These are phyloP conservation scores for Sminthurides bifidus DNA, from an alignment of 1,140 invertebrate genomes.

Conservation along the genomic window DNA sequence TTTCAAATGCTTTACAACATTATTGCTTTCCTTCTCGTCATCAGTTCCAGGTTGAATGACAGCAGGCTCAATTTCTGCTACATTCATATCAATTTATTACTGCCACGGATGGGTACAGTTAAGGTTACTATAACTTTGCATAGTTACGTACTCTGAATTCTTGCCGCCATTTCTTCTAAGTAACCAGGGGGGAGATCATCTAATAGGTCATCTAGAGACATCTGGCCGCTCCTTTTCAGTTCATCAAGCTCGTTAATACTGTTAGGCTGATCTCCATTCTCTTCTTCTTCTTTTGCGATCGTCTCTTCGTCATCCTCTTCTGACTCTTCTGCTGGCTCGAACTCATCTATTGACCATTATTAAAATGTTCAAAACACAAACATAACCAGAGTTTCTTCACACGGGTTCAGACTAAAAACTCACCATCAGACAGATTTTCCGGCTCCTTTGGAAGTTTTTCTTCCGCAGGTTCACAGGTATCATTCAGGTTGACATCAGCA, in stretches of 20 bases:
- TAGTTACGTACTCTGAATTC: background rate
- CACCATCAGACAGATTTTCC: conserved; percentile 40
- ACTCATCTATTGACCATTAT: conserved; percentile 51
- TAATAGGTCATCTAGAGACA: conserved; percentile 65
- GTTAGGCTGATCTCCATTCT: conserved; percentile 48
- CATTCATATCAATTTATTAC: no score
- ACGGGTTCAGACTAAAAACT: conserved; percentile 25
- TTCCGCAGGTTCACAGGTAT: background rate
- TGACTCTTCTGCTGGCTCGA: conserved; percentile 61
- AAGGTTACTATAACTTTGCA: no score
- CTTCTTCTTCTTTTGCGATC: conserved; percentile 75
- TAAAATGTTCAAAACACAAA: background rate
- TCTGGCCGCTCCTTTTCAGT: conserved; percentile 4
- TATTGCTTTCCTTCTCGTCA: no score
- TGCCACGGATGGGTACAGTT: no score
- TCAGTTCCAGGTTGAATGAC: no score
- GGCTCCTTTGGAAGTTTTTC: background rate
- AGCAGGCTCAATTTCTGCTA: no score
- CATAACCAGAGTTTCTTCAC: background rate
- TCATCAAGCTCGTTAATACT: conserved; percentile 59
- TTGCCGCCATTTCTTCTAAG: conserved; percentile 41
- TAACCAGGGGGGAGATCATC: conserved; percentile 62
- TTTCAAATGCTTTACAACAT: no score
- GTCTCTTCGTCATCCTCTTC: conserved; percentile 89
- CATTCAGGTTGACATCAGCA: background rate